Conservation (phyloP, 53 echinoderm and acorn worm genomes). For the Mesocentrotus franciscanus region DNA sequence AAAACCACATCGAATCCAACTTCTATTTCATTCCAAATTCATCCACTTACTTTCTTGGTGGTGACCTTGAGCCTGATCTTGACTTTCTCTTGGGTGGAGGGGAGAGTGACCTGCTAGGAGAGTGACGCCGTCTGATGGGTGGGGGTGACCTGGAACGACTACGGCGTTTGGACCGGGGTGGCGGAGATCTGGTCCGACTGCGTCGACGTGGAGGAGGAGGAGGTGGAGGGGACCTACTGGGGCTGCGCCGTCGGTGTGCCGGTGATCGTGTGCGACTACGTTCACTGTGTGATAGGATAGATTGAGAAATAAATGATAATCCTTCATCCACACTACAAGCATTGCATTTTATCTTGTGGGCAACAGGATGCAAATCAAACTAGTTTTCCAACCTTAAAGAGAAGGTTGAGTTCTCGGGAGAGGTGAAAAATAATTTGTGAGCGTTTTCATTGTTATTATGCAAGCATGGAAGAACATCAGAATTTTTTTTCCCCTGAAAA, state of each 20-base stretch:
- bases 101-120: constrained; percentile 64
- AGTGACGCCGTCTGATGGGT: constrained; percentile 46
- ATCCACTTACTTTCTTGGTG: constrained; percentile 82
- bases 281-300: constrained; percentile 49
- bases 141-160: constrained; percentile 63
- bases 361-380: too few relatives aligned
- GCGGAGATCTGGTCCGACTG: constrained; percentile 69
- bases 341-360: too few relatives aligned
- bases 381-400: too few relatives aligned
- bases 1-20: too few relatives aligned
- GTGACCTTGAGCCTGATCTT: constrained; percentile 86
- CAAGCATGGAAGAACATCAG: too few relatives aligned
- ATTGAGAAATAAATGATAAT: neutral
- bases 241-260: constrained; percentile 30
- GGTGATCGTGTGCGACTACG: constrained; percentile 71
- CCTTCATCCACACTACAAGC: neutral
- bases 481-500: too few relatives aligned
- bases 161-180: constrained; percentile 22
- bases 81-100: constrained; percentile 72
- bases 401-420: too few relatives aligned
- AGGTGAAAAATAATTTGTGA: too few relatives aligned
- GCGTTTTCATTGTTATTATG: too few relatives aligned
- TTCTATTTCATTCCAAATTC: neutral
- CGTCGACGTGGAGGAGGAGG: constrained; percentile 59
- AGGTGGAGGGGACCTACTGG: constrained; percentile 59